Base-by-base conservation (phyloP, 2,888 invertebrate species). In the Dichetophora obliterata region DNA sequence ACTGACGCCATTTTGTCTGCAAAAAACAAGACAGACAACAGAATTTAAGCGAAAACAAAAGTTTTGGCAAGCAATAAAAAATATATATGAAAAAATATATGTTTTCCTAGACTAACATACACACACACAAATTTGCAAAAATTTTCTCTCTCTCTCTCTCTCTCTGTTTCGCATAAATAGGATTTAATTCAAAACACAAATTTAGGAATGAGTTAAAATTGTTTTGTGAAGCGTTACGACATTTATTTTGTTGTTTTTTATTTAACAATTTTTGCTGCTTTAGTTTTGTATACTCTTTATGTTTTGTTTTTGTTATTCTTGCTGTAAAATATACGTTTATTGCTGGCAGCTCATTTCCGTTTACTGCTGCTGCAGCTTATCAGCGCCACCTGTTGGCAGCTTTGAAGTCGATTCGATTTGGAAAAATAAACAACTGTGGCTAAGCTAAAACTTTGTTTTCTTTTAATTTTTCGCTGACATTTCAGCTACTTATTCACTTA, bases 401-500 rank as follows among this genome's bases (percentile, higher is more conserved):
- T 9, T 24, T 9, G 24, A 22, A n/a, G 5, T 59, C 57, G n/a
- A 22, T 59, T 22, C 57, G 22, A 22, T 22, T 19, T 59, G 57
- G 9, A 59, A 27, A 54, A n/a, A 54, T 19, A 54, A 54, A 19
- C 22, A n/a, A 19, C 54, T 54, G 54, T 2, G 19, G 19, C 22
- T 54, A 22, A 22, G 22, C 22, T 19, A 54, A 54, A 34, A 65
- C 14, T 54, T 70, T 70, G 70, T 70, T 70, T 52, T 70, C 54
- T 70, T 70, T 70, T 54, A 27, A 70, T 54, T 70, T 54, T n/a
- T 31, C 27, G 63, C 63, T 69, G 54, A 16, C 48, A 48, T 54
- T 69, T 69, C 69, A 69, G 52, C 70, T 52, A 54, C 54, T 54
- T 37, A 31, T 69, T 48, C 70, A 31, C 16, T 70, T 70, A 70